These are phyloP conservation scores for Zaprionus nigranus DNA, from an alignment of 1,140 invertebrate species.

Conservation along the genomic window DNA sequence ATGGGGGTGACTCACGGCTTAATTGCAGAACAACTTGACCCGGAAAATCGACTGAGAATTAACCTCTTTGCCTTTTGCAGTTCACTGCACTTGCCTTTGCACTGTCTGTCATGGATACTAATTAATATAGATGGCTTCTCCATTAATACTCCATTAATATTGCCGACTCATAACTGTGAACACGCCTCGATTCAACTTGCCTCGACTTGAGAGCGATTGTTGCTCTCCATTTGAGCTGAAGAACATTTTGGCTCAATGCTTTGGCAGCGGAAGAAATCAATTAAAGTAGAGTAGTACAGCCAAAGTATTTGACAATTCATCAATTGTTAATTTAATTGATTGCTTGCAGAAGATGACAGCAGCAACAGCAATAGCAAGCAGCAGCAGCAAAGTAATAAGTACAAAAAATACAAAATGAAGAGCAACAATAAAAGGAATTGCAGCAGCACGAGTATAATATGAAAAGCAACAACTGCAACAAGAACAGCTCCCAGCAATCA, in stretches of 20 bases:
- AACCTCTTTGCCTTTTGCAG: background rate
- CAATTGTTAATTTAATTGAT: conserved; percentile 66
- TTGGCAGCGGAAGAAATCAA: conserved; percentile 55
- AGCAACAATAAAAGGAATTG: background rate
- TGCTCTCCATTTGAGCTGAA: conserved; percentile 4
- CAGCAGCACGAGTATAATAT: conserved; percentile 1
- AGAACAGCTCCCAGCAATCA: background rate
- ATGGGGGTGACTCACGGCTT: background rate
- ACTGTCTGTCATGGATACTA: conserved; percentile 44
- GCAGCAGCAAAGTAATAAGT: background rate
- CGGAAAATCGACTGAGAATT: conserved; percentile 12
- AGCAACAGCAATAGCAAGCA: conserved; percentile 7
- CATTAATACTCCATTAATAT: conserved; percentile 41
- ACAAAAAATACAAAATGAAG: background rate
- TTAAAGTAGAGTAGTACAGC: conserved; percentile 61
- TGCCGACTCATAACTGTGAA: conserved; percentile 23
- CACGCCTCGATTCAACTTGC: background rate
- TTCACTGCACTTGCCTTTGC: background rate
- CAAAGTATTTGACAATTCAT: conserved; percentile 58
- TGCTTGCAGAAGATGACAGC: conserved; percentile 42
- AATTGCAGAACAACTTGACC: conserved; percentile 18
- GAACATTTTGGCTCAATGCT: background rate
- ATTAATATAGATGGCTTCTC: conserved; percentile 43
- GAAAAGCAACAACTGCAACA: background rate
- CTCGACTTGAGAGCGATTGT: conserved; percentile 4